These are phyloP conservation scores for Arnoldichthys spilopterus DNA, from an alignment of 2,797 vertebrate species.

Conservation along the genomic window DNA sequence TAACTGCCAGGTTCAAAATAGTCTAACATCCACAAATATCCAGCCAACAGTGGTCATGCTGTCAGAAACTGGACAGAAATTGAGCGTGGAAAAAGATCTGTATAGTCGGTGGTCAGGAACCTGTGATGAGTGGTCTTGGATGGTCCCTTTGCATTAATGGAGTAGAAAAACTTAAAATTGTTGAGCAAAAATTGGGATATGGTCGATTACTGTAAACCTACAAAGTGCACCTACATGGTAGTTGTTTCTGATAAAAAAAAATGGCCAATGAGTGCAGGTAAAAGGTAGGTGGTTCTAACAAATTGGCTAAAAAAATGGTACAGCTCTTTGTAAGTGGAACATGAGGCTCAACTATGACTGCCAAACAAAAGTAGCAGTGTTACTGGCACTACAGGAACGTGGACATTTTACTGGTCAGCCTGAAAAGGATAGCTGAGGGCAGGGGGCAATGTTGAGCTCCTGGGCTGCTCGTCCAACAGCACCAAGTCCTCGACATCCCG, in stretches of 20 bases:
- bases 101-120: background rate
- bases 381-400: conserved; percentile 44
- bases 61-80: background rate
- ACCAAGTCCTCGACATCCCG: conserved; percentile 93
- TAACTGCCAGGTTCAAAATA: background rate
- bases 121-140: background rate
- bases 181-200: background rate
- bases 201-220: background rate
- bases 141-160: background rate
- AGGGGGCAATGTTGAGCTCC: conserved; percentile 89
- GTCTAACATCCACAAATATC: background rate
- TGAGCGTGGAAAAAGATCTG: background rate
- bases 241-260: background rate
- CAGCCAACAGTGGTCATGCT: background rate
- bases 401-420: conserved; percentile 59
- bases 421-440: conserved; percentile 91
- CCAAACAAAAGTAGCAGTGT: background rate
- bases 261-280: background rate
- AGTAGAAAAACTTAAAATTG: background rate
- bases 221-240: background rate
- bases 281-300: background rate
- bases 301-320: conserved; percentile 4
- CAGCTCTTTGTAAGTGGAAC: conserved; percentile 8
- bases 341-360: conserved; percentile 1
- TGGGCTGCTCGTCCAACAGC: conserved; percentile 90